Conservation (phyloP, 2,113 vertebrate species). For the Nycticebus coucang region DNA sequence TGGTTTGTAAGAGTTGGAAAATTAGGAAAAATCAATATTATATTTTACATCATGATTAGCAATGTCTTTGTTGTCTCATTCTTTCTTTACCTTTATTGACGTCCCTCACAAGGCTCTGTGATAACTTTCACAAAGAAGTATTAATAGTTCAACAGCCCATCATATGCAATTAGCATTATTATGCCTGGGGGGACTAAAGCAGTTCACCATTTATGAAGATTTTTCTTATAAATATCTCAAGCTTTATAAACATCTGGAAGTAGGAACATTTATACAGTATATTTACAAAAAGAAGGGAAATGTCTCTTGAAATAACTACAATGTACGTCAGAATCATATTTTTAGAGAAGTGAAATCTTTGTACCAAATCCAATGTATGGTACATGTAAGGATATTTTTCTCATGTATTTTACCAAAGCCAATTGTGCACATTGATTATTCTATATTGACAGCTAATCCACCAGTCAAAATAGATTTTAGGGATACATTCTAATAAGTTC, state of each 20-base stretch:
- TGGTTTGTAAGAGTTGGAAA: background rate
- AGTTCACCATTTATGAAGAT: background rate
- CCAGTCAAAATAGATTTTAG: background rate
- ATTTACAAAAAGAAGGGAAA: background rate
- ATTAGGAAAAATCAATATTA: background rate
- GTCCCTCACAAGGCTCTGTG: background rate
- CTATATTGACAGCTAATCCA: background rate
- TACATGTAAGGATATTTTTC: background rate
- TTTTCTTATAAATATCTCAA: background rate
- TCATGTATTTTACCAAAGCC: background rate
- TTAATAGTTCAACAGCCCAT: background rate
- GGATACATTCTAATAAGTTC: background rate
- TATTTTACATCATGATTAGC: background rate
- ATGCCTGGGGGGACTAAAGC: background rate
- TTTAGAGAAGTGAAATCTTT: background rate
- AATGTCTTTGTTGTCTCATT: background rate
- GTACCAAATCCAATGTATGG: background rate
- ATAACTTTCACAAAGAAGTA: background rate
- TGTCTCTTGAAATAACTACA: background rate
- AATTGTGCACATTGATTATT: background rate
- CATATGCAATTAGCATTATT: background rate
- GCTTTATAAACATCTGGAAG: background rate
- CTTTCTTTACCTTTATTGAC: background rate
- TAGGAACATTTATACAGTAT: background rate
- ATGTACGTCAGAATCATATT: background rate